Evolutionary conservation across 2,888 invertebrate species (phyloP), one percentile per base, ranked within the genome.

Genomic region (Seira sanloemensis): DNA sequence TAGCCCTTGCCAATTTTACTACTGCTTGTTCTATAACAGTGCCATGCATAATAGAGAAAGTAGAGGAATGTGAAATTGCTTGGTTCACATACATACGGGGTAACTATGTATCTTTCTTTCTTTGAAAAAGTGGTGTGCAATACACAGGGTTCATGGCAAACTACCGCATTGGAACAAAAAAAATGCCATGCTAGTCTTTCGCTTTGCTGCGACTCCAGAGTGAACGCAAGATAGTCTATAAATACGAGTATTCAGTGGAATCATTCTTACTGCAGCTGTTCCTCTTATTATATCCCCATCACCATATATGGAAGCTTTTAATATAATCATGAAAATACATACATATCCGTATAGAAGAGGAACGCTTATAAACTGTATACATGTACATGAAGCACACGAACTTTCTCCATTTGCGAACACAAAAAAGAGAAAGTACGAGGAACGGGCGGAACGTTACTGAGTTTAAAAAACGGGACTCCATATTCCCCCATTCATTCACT

Each of bases 161-260:
- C 75, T 81, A 81, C 81, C 81, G 81, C 81, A 81, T 81, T 81
- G 81, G 81, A 81, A 81, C 81, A 81, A 81, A 81, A 81, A 37
- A 37, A 37, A 37, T 37, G 37, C 37, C 37, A 37, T 37, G 37
- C 12, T 37, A 37, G 37, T 37, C n/a, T n/a, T 72, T 5, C 21
- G 69, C 54, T 25, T 72, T 50, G 50, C 69, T 50, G 62, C 76
- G 68, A 62, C 75, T 81, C 50, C 65, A n/a, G 37, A 37, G 37
- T 12, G 5, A 7, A 7, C 37, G 37, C 12, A 37, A 37, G 12
- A n/a, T n/a, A 37, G 37, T 37, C 37, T 12, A 37, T 37, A 37
- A 37, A 37, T 7, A 37, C 4, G 37, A 37, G 37, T 37, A 37
- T 37, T 37, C 12, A n/a, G n/a, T n/a, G n/a, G n/a, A n/a, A n/a